phyloP scores from a whole-genome alignment of 1,140 invertebrate species.

The Tetramorium parvispinum region DNA sequence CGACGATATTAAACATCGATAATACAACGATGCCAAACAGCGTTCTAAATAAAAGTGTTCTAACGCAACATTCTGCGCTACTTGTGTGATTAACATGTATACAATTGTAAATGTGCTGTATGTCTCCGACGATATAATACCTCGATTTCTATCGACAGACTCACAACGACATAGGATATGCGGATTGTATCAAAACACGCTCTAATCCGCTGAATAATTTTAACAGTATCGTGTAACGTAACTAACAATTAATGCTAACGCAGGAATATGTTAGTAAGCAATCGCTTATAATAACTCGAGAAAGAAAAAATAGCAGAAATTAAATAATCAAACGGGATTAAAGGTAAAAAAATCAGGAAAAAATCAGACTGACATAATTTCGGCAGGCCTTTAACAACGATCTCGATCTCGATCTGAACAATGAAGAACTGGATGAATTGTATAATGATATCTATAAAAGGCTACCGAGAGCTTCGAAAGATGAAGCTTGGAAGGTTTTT shows the following conservation, averaged over 20 bases:
- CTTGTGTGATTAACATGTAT: slow-evolving; percentile 6
- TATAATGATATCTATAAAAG: slow-evolving; percentile 59
- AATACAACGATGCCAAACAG: neutral
- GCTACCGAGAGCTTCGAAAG: slow-evolving; percentile 49
- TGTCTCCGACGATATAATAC: neutral
- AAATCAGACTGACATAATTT: slow-evolving; percentile 20
- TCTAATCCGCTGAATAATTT: neutral
- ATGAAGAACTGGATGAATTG: slow-evolving; percentile 57
- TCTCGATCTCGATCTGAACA: neutral
- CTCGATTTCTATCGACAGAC: neutral
- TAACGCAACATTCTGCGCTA: neutral
- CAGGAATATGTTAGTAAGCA: neutral
- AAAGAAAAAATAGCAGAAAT: neutral
- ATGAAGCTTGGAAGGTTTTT: slow-evolving; percentile 37
- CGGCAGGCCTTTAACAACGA: slow-evolving; percentile 15
- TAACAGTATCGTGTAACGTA: neutral
- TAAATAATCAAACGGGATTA: neutral
- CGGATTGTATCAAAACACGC: neutral
- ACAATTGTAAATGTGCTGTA: neutral
- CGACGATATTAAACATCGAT: neutral
- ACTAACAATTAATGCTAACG: slow-evolving; percentile 6
- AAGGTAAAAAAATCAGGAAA: neutral
- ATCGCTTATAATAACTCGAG: neutral
- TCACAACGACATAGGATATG: neutral
- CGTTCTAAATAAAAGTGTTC: neutral